Evolutionary conservation across 2,888 invertebrate species (phyloP).

Genomic region (Linnaemya vulpina): DNA sequence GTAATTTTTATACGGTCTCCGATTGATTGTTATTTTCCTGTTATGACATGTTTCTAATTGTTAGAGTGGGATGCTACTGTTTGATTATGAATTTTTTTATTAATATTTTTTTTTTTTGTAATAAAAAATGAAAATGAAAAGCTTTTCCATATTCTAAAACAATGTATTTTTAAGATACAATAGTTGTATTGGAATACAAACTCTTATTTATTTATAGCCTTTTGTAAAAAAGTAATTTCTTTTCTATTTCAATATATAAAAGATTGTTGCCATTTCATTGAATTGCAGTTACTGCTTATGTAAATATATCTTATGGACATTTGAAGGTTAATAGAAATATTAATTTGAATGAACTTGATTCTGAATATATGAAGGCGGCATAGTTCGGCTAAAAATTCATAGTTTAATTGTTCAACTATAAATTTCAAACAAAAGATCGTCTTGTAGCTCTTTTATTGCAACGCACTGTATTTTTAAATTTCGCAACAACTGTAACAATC

Average conservation of each 20-base stretch:
- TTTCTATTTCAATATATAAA: not conserved
- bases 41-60: slow-evolving; percentile 31
- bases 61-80: not conserved
- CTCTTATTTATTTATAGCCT: not conserved
- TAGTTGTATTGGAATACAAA: not conserved
- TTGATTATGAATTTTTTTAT: not conserved
- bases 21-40: not conserved
- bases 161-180: not conserved
- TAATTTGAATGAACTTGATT: too few relatives aligned
- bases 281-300: too few relatives aligned
- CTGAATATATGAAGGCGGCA: too few relatives aligned
- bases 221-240: not conserved
- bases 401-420: too few relatives aligned
- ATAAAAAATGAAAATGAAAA: not conserved
- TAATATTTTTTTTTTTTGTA: not conserved
- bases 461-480: too few relatives aligned
- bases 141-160: not conserved
- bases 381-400: too few relatives aligned
- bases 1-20: not conserved
- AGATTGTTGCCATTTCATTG: not conserved
- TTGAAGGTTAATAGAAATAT: too few relatives aligned
- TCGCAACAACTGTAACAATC: too few relatives aligned
- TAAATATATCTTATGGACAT: too few relatives aligned
- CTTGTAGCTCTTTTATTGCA: too few relatives aligned
- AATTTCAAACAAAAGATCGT: too few relatives aligned